These are phyloP conservation scores for Glaucopsyche alexis DNA, from an alignment of 2,888 invertebrate genomes.

Conservation along the genomic window DNA sequence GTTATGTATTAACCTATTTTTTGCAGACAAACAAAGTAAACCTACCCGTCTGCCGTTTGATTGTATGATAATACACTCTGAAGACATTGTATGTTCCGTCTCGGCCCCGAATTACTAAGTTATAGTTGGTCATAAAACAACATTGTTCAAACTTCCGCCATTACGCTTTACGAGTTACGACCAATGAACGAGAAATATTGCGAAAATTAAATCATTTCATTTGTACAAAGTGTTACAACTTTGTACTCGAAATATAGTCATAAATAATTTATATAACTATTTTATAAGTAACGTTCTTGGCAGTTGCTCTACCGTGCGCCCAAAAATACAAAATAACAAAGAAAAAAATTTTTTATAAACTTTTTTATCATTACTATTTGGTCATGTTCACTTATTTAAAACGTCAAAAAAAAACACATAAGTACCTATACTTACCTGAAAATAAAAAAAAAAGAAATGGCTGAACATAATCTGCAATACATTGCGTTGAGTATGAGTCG, in stretches of 20 bases:
- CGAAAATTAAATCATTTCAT: slow-evolving; percentile 26
- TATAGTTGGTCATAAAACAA: slow-evolving; percentile 26
- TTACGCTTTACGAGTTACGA: not conserved
- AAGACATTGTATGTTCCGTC: slow-evolving; percentile 26
- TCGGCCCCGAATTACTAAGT: slow-evolving; percentile 22
- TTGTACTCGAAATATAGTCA: not conserved
- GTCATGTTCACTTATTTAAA: too few relatives aligned
- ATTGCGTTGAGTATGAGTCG: slow-evolving; percentile 18
- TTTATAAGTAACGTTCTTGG: not conserved
- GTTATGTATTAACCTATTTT: not conserved
- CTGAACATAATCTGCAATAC: slow-evolving; percentile 9
- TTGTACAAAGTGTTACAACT: slow-evolving; percentile 9
- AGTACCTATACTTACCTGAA: too few relatives aligned
- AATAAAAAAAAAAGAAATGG: not conserved
- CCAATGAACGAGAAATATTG: slow-evolving; percentile 16
- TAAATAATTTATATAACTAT: not conserved
- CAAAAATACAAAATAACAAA: not conserved
- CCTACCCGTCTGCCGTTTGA: not conserved
- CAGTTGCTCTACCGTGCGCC: not conserved
- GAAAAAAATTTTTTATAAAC: too few relatives aligned
- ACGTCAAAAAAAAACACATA: not conserved
- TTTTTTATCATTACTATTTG: too few relatives aligned
- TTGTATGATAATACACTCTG: slow-evolving; percentile 24
- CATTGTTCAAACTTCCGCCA: slow-evolving; percentile 26
- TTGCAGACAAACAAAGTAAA: not conserved